Percentiles rank a stretch among this genome's conserved stretches.
Conservation (phyloP, 1,140 invertebrate genomes). For the Drosophila pseudoananassae region DNA sequence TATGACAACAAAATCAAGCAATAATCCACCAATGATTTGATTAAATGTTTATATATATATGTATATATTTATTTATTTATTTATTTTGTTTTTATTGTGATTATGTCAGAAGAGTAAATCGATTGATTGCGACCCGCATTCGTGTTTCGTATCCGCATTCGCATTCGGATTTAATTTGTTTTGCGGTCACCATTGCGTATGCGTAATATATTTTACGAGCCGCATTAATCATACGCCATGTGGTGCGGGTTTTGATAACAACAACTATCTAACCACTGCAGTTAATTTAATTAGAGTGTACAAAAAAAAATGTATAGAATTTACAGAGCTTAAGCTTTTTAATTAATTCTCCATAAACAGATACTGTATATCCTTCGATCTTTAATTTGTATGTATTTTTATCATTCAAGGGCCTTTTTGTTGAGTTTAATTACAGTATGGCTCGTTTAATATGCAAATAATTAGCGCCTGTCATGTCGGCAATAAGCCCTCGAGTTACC, state of each 20-base stretch:
- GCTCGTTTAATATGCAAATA: constrained; percentile 5
- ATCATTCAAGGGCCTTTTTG: not conserved
- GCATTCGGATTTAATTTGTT: constrained; percentile 5
- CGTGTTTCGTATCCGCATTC: not conserved
- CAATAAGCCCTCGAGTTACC: constrained; percentile 2
- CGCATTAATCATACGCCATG: constrained; percentile 63
- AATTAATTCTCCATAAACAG: constrained; percentile 3
- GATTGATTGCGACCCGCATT: constrained; percentile 45
- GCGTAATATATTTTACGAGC: constrained; percentile 42
- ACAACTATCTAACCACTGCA: constrained; percentile 13
- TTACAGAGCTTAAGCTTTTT: not conserved
- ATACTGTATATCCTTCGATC: no score
- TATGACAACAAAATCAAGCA: constrained; percentile 8
- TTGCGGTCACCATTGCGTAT: constrained; percentile 56
- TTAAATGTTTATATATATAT: constrained; percentile 17
- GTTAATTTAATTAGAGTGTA: constrained; percentile 40
- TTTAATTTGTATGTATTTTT: not conserved
- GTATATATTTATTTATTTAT: not conserved
- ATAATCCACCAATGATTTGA: constrained; percentile 17
- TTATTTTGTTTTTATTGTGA: constrained; percentile 22
- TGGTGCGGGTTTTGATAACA: constrained; percentile 20
- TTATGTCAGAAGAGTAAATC: constrained; percentile 37
- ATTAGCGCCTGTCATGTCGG: not conserved
- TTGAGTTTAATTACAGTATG: not conserved
- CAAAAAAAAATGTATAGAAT: constrained; percentile 16